These are phyloP conservation scores for Chalcis sispes DNA, from an alignment of 2,888 invertebrate species.

Conservation along the genomic window DNA sequence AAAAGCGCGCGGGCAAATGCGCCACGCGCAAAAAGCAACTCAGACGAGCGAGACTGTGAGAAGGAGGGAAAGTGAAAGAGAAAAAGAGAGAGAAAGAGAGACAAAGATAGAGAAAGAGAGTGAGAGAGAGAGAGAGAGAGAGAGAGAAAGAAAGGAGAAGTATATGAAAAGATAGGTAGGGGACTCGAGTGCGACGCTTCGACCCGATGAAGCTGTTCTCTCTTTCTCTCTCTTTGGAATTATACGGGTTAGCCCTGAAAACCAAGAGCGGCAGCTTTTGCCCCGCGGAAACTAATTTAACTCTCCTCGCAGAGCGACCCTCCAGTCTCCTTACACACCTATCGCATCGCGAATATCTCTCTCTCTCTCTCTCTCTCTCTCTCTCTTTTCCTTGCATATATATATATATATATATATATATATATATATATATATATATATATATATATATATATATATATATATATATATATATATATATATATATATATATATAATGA, in stretches of 20 bases:
- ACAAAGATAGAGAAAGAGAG: constrained; percentile 22
- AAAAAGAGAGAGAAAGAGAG: constrained; percentile 36
- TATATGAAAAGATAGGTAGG: no score
- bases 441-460: neutral
- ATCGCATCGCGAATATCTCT: constrained; percentile 62
- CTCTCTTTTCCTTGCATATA: neutral
- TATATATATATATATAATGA: neutral
- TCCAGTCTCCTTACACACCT: no score
- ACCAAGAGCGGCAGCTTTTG: constrained; percentile 68
- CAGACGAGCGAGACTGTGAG: no score
- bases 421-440: neutral
- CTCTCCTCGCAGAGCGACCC: constrained; percentile 58
- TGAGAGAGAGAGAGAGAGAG: no score
- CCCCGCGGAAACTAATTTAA: constrained; percentile 73
- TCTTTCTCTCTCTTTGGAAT: no score
- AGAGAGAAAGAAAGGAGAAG: no score
- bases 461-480: neutral
- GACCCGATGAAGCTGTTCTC: constrained; percentile 61
- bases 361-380: constrained; percentile 46
- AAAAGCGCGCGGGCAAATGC: no score
- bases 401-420: constrained; percentile 2
- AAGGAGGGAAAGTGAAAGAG: no score
- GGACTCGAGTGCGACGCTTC: constrained; percentile 50
- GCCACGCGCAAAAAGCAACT: no score
- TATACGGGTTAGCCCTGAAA: constrained; percentile 69